Base-by-base conservation (phyloP, 2,888 invertebrate species). In the Danaus chrysippus region DNA sequence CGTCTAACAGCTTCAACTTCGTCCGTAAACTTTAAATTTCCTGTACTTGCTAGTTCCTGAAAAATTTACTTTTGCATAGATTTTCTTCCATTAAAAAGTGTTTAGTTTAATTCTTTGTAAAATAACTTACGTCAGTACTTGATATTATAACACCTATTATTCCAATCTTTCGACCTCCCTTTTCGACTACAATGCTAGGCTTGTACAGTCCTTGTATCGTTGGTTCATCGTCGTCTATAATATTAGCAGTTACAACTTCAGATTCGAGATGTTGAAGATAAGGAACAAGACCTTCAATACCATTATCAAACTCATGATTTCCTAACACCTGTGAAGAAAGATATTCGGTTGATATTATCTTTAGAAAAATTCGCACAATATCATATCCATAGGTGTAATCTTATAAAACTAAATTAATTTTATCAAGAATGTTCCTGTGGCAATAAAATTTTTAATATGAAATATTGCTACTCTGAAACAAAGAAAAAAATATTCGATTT, bases 261-360 rank as follows among this genome's bases (percentile, higher is more conserved):
- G 94, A 92, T 0, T 93, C 83, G 10, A 95, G 75, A 54, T 88
- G 78, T 73, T 93, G 73, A 10, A 97, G 78, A 76, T 95, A 96
- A 0, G 95, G 95, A 0, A 94, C 93, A 0, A 96, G 84, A 2
- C 95, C 96, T 52, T 86, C 92, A 1, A 96, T 87, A 0, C 93
- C 93, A 70, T 95, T 93, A 77, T 97, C 97, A 71, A 97, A 97
- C 78, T 97, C 97, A 76, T 97, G 97, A 77, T 97, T 97, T 1
- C 97, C 97, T 53, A 97, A 78, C 0, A 95, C 95, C 96, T 96
- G 77, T 3, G 44, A 56, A 13, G 15, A 41, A 11, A 34, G 23
- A 34, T 34, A 34, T 34, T 34, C 8, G 23, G 23, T 34, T 6
- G 23, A 34, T 3, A 34, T 34, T 34, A 34, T 34, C 6, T 34